These are phyloP conservation scores for Puntigrus tetrazona DNA, from an alignment of 2,113 vertebrate genomes.

Conservation along the genomic window DNA sequence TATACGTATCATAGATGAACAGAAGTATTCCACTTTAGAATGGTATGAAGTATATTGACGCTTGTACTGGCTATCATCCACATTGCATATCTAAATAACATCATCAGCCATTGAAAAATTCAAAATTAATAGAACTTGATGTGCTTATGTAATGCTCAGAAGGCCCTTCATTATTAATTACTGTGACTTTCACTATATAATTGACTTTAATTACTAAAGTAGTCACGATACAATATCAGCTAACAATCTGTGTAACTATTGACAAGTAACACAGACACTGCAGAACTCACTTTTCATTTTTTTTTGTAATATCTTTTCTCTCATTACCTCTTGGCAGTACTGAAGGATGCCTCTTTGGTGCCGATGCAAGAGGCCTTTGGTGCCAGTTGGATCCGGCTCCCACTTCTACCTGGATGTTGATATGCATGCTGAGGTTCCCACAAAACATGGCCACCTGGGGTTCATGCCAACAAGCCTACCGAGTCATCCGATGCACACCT, in stretches of 20 bases:
- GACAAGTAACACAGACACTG: background rate
- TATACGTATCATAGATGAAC: background rate
- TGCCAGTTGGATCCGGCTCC: slow-evolving; percentile 87
- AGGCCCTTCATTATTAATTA: background rate
- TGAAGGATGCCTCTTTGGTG: slow-evolving; percentile 94
- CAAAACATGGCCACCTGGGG: slow-evolving; percentile 81
- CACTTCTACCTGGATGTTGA: slow-evolving; percentile 95
- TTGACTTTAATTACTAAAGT: slow-evolving; percentile 13
- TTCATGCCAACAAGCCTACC: slow-evolving; percentile 83
- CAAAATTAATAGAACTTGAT: background rate
- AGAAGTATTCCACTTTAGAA: background rate
- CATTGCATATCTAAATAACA: background rate
- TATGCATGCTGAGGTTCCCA: slow-evolving; percentile 96
- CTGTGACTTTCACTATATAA: background rate
- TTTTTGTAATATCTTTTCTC: background rate
- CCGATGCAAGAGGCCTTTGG: slow-evolving; percentile 89
- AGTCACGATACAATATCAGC: background rate
- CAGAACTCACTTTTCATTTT: slow-evolving; percentile 66
- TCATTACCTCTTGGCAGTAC: slow-evolving; percentile 91
- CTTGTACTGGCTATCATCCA: background rate
- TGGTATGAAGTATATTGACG: background rate
- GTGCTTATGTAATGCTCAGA: slow-evolving; percentile 22
- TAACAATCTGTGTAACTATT: background rate
- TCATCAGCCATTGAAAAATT: background rate
- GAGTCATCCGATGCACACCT: slow-evolving; percentile 94